phyloP scores from a whole-genome alignment of 23 tunicate genomes.

The Diplosoma virens region DNA sequence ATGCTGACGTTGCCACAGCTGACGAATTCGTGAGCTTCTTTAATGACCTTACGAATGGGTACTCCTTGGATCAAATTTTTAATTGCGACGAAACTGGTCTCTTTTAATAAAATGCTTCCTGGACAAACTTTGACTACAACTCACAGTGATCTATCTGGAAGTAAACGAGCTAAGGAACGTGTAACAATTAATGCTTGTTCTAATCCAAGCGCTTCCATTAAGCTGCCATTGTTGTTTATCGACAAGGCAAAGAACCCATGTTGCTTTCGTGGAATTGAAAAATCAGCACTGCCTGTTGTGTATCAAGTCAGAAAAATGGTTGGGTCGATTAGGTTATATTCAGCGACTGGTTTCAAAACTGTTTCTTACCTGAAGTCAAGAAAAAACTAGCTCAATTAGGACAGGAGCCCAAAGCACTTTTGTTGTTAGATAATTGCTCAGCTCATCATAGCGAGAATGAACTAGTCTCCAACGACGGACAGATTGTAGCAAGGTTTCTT shows the following conservation, averaged over 20 bases:
- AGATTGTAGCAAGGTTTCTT: too few species aligned
- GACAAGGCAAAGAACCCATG: slow-evolving; percentile 30
- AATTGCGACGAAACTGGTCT: slow-evolving; percentile 27
- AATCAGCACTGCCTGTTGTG: slow-evolving; percentile 22
- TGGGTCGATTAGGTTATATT: too few species aligned
- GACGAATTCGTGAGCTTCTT: slow-evolving; percentile 2
- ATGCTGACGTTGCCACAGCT: slow-evolving; percentile 8
- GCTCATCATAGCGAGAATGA: too few species aligned
- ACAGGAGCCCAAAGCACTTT: slow-evolving; percentile 16
- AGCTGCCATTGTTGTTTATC: slow-evolving; percentile 20
- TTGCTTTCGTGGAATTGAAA: slow-evolving; percentile 25
- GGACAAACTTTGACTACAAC: slow-evolving; percentile 10
- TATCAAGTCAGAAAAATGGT: too few species aligned
- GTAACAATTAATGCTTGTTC: slow-evolving; percentile 10
- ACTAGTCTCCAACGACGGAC: too few species aligned
- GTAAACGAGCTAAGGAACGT: slow-evolving; percentile 13
- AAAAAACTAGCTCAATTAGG: slow-evolving; percentile 9
- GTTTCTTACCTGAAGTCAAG: slow-evolving; percentile 14
- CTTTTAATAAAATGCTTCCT: slow-evolving; percentile 14
- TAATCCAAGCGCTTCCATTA: slow-evolving; percentile 34
- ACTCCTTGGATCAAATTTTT: slow-evolving; percentile 11
- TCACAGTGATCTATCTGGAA: slow-evolving; percentile 22
- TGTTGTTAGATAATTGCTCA: too few species aligned
- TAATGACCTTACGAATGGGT: slow-evolving; percentile 10
- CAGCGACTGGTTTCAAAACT: slow-evolving; percentile 25